Percentiles rank a stretch among this genome's conserved stretches.
Evolutionary conservation across 2,113 vertebrate genomes (phyloP).

Genomic region (Pseudorhombus dupliciocellatus): DNA sequence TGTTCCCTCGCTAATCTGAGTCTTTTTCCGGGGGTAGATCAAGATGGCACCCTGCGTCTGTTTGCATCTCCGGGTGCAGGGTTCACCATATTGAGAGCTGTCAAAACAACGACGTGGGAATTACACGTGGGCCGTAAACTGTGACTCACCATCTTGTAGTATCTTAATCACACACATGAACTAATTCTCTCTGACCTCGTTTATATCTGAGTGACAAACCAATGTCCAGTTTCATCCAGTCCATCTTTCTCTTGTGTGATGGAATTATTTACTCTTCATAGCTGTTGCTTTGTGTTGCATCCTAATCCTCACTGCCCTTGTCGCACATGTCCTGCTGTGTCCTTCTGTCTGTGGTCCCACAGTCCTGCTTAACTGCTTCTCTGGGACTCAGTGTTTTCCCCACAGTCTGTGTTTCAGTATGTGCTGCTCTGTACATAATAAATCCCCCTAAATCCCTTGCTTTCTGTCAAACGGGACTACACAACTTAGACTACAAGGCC

Average conservation of each 20-base stretch:
- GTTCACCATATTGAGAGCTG: background rate
- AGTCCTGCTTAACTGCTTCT: conserved; percentile 11
- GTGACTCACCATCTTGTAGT: background rate
- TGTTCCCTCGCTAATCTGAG: background rate
- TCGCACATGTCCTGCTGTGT: background rate
- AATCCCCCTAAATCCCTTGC: conserved; percentile 33
- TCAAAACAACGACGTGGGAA: background rate
- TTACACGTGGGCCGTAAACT: no score
- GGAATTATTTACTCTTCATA: background rate
- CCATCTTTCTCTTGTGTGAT: background rate
- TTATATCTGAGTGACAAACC: background rate
- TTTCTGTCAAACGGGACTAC: conserved; percentile 15
- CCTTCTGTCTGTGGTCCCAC: background rate
- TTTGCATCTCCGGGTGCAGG: background rate
- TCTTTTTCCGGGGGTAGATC: background rate
- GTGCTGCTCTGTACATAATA: conserved; percentile 17
- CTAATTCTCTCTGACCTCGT: background rate
- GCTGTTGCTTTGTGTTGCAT: conserved; percentile 1
- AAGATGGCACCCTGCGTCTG: background rate
- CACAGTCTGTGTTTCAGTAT: conserved; percentile 19
- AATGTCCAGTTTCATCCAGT: background rate
- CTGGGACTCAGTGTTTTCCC: conserved; percentile 1
- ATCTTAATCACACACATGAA: background rate
- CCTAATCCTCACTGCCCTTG: background rate
- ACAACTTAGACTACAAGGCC: no score